Conservation (phyloP, 2,888 invertebrate species). For the Dendrolimus pini region DNA sequence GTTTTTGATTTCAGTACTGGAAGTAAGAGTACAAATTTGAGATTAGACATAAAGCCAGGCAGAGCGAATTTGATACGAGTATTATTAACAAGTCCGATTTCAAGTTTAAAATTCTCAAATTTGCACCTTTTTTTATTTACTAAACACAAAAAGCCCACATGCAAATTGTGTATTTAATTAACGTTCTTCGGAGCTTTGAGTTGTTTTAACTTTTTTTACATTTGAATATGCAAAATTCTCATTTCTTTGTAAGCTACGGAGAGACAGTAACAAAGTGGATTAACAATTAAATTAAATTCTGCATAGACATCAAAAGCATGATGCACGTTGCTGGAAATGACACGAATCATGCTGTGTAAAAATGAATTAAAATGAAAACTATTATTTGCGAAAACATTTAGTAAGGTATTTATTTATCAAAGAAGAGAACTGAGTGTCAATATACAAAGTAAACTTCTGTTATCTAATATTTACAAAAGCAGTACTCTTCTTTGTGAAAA, state of each 20-base stretch:
- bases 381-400: slow-evolving; percentile 34
- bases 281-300: slow-evolving; percentile 33
- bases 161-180: slow-evolving; percentile 44
- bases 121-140: slow-evolving; percentile 24
- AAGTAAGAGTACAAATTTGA: slow-evolving; percentile 35
- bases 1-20: slow-evolving; percentile 43
- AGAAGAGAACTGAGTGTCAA: slow-evolving; percentile 48
- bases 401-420: slow-evolving; percentile 28
- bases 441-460: slow-evolving; percentile 5
- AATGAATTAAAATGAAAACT: slow-evolving; percentile 45
- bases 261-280: slow-evolving; percentile 30
- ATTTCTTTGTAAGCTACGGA: slow-evolving; percentile 32
- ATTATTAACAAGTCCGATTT: slow-evolving; percentile 15
- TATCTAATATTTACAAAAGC: slow-evolving; percentile 10
- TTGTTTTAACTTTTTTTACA: neutral
- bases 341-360: slow-evolving; percentile 67
- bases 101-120: slow-evolving; percentile 31
- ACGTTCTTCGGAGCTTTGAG: neutral
- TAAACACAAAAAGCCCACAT: slow-evolving; percentile 68
- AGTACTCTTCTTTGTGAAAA: slow-evolving; percentile 52
- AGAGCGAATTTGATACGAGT: slow-evolving; percentile 35
- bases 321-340: slow-evolving; percentile 62
- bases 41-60: slow-evolving; percentile 53
- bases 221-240: neutral
- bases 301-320: slow-evolving; percentile 75